A percentile compares a stretch with the other conserved stretches of the same genome.
phyloP scores from a whole-genome alignment of 1,140 invertebrate species.

The roundworm (Caenorhabditis elegans) region DNA sequence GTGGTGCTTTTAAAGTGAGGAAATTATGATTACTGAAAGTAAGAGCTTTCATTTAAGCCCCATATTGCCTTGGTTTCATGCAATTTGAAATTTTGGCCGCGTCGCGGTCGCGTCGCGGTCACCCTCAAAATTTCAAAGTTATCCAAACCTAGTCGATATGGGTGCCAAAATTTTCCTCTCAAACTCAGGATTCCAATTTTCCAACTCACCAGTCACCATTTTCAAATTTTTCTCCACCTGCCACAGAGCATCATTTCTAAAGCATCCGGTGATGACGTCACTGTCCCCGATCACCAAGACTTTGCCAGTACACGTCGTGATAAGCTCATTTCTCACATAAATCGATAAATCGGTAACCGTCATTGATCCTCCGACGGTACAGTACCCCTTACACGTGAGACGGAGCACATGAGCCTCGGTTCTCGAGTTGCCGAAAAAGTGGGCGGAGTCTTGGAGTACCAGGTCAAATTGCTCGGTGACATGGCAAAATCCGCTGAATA shows the following conservation, averaged over 20 bases:
- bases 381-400: constrained; percentile 4
- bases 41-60: too few relatives aligned
- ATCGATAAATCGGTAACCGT: neutral
- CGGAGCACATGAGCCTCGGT: constrained; percentile 16
- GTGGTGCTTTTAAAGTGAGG: too few relatives aligned
- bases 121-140: too few relatives aligned
- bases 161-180: too few relatives aligned
- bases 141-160: too few relatives aligned
- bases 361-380: constrained; percentile 33
- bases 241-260: constrained; percentile 30
- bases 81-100: too few relatives aligned
- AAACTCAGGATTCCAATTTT: too few relatives aligned
- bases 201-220: neutral
- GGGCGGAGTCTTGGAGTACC: constrained; percentile 10
- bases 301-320: constrained; percentile 35
- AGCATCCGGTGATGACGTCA: constrained; percentile 14
- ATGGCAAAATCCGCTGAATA: constrained; percentile 8
- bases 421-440: constrained; percentile 27
- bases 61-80: too few relatives aligned
- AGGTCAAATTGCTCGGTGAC: constrained; percentile 14
- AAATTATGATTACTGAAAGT: too few relatives aligned
- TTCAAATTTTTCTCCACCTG: constrained; percentile 35
- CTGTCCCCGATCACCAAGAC: neutral
- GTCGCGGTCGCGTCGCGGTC: too few relatives aligned
- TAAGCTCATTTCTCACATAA: constrained; percentile 20